phyloP scores from a whole-genome alignment of 2,797 vertebrate species.

The Spinibarbus caldwelli region DNA sequence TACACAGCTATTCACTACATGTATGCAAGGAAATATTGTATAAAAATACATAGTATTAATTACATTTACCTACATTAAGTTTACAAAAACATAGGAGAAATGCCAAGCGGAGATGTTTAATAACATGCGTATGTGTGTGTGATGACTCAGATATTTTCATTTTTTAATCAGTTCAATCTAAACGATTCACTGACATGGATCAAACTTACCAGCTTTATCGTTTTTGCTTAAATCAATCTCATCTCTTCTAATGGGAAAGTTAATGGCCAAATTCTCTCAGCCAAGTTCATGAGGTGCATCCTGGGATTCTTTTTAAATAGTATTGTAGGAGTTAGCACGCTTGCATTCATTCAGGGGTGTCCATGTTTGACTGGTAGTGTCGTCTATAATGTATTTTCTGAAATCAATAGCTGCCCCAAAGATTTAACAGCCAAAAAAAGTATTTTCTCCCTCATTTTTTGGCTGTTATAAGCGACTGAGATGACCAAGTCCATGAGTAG shows the following conservation, averaged over 20 bases:
- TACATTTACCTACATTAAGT: neutral
- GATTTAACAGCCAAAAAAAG: neutral
- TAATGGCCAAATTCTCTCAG: neutral
- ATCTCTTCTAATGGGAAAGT: neutral
- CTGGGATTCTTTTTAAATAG: neutral
- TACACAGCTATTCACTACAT: neutral
- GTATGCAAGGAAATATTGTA: neutral
- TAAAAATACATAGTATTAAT: neutral
- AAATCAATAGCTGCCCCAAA: slow-evolving; percentile 31
- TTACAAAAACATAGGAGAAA: neutral
- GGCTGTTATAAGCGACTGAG: slow-evolving; percentile 1
- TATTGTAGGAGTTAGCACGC: neutral
- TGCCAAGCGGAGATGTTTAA: neutral
- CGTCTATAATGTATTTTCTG: neutral
- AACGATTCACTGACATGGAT: neutral
- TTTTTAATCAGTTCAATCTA: neutral
- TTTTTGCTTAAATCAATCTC: neutral
- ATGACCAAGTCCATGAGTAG: slow-evolving; percentile 31
- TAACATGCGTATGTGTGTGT: neutral
- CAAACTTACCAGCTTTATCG: neutral
- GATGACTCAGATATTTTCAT: neutral
- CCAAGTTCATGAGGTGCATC: neutral
- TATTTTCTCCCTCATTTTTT: neutral
- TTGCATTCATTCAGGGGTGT: neutral
- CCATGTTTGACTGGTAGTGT: neutral